A percentile compares a stretch with the other conserved stretches of the same genome.
Conservation (phyloP, 2,888 invertebrate species). For the Sphaeridia pumilis region DNA sequence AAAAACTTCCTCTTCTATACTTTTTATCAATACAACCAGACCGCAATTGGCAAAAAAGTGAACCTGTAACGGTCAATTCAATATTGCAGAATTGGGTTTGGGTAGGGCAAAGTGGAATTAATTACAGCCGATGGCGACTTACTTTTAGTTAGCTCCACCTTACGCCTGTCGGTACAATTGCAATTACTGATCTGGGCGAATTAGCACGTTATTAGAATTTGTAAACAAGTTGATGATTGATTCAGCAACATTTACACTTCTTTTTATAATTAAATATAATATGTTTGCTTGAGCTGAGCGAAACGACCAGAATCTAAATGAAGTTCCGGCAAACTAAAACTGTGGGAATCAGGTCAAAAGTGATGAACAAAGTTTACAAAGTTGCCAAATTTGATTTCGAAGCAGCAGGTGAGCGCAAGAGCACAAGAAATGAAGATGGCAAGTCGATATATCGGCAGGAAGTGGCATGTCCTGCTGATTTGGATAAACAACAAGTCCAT, state of each 20-base stretch:
- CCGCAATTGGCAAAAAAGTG: too few relatives aligned
- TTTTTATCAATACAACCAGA: too few relatives aligned
- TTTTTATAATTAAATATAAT: not conserved
- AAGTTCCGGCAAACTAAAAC: not conserved
- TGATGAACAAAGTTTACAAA: not conserved
- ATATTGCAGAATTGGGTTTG: too few relatives aligned
- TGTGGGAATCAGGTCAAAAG: conserved; percentile 1
- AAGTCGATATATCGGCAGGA: not conserved
- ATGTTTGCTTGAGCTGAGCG: not conserved
- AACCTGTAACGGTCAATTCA: too few relatives aligned
- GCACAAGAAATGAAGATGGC: too few relatives aligned
- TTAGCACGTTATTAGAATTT: not conserved
- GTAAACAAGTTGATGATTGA: too few relatives aligned
- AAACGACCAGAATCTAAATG: not conserved
- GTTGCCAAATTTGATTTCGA: conserved; percentile 1
- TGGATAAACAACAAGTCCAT: not conserved
- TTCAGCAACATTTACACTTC: too few relatives aligned
- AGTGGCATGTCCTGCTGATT: not conserved
- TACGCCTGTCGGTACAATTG: not conserved
- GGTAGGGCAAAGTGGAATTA: too few relatives aligned
- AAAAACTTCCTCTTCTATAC: too few relatives aligned
- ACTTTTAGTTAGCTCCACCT: not conserved
- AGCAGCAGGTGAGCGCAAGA: not conserved
- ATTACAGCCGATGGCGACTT: too few relatives aligned
- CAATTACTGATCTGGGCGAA: not conserved